phyloP scores from a whole-genome alignment of 2,113 vertebrate genomes.

The Apistogramma diplotaenia region DNA sequence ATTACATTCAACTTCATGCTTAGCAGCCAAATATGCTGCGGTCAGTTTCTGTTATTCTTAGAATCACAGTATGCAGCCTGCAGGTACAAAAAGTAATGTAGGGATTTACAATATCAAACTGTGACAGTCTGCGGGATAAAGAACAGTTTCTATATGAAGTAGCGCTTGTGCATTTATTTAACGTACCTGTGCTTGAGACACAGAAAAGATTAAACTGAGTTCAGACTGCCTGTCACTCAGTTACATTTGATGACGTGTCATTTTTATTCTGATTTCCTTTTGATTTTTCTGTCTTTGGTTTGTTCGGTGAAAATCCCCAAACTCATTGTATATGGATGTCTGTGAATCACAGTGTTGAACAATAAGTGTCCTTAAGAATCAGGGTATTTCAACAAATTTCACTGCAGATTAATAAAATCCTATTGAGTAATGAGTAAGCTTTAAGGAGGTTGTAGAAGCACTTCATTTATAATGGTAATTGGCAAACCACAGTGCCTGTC shows the following conservation, averaged over 20 bases:
- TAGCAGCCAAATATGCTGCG: background rate
- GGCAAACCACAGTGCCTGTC: background rate
- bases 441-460: conserved; percentile 28
- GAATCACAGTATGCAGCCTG: background rate
- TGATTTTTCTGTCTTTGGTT: background rate
- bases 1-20: background rate
- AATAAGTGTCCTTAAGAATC: background rate
- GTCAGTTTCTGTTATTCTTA: background rate
- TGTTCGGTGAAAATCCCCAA: background rate
- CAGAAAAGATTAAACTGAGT: background rate
- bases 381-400: background rate
- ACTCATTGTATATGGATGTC: background rate
- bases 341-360: background rate
- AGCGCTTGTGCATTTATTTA: conserved; percentile 12
- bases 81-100: conserved; percentile 16
- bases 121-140: background rate
- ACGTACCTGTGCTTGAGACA: background rate
- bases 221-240: background rate
- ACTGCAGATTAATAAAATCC: conserved; percentile 25
- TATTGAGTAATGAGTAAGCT: conserved; percentile 27
- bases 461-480: conserved; percentile 18
- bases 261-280: background rate
- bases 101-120: conserved; percentile 12
- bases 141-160: conserved; percentile 12
- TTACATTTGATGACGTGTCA: background rate